Evolutionary conservation across 2,888 invertebrate species (phyloP).

Genomic region (Odontomyia ornata): DNA sequence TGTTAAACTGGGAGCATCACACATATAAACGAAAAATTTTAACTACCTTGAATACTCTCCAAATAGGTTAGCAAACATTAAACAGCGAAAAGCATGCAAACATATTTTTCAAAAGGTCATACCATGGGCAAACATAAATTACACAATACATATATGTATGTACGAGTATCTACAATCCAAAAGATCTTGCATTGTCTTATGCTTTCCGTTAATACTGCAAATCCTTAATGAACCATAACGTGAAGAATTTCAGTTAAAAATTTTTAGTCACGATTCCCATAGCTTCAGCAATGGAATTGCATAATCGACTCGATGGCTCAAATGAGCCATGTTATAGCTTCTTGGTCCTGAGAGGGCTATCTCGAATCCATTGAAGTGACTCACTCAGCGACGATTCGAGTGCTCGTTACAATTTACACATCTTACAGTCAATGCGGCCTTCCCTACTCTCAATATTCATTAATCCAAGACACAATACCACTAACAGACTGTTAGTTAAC

Average conservation of each 20-base stretch:
- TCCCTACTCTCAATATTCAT: background rate
- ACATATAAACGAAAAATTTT: no score
- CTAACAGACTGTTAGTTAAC: conserved; percentile 6
- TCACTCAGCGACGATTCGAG: background rate
- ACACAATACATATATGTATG: no score
- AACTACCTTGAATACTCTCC: no score
- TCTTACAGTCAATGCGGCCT: background rate
- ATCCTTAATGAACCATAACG: no score
- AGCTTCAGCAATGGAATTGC: background rate
- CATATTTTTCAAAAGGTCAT: no score
- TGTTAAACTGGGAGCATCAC: no score
- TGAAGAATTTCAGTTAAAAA: background rate
- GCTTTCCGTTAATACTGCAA: no score
- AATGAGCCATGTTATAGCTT: background rate
- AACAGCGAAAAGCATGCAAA: no score
- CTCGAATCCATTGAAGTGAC: background rate
- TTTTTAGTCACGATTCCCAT: background rate
- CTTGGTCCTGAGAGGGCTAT: background rate
- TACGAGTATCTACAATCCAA: no score
- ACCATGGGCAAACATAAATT: no score
- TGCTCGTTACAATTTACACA: conserved; percentile 6
- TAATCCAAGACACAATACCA: background rate
- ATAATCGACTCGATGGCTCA: background rate
- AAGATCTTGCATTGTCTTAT: no score
- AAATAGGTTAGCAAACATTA: no score